A percentile compares a stretch with the other conserved stretches of the same genome.
Conservation (phyloP, 2,113 vertebrate species). For the Cichladusa arquata region DNA sequence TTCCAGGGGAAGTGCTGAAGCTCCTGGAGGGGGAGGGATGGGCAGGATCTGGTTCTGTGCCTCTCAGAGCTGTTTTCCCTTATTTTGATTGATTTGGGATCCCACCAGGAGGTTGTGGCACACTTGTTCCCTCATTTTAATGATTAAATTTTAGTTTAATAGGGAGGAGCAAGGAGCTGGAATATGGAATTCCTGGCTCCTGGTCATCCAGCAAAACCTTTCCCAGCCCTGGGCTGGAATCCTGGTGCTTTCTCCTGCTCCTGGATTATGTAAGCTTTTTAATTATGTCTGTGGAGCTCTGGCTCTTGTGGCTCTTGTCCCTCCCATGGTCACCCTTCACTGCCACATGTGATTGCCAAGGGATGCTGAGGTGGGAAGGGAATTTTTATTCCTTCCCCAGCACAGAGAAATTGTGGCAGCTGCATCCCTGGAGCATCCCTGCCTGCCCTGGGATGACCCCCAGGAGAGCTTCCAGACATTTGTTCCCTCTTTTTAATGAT, state of each 20-base stretch:
- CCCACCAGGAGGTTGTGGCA: not conserved
- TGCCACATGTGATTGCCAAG: not conserved
- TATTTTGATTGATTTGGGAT: not conserved
- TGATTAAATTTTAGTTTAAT: not conserved
- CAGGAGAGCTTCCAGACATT: not conserved
- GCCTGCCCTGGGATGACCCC: not conserved
- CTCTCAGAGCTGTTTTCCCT: not conserved
- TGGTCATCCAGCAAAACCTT: too few relatives aligned
- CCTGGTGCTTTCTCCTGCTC: too few relatives aligned
- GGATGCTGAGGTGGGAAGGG: too few relatives aligned
- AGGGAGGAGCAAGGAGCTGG: not conserved
- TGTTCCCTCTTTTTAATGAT: not conserved
- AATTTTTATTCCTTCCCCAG: not conserved
- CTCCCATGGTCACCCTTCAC: not conserved
- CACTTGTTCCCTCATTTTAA: not conserved
- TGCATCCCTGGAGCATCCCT: not conserved
- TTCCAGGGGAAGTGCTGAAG: not conserved
- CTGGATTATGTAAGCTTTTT: too few relatives aligned
- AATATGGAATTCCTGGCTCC: too few relatives aligned
- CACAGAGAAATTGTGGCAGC: not conserved
- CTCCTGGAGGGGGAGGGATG: not conserved
- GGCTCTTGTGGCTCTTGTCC: too few relatives aligned
- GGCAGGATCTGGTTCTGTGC: not conserved
- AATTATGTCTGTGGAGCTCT: too few relatives aligned
- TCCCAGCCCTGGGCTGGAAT: too few relatives aligned